These are phyloP conservation scores for Agrotis exclamationis DNA, from an alignment of 2,888 invertebrate genomes.

Conservation along the genomic window DNA sequence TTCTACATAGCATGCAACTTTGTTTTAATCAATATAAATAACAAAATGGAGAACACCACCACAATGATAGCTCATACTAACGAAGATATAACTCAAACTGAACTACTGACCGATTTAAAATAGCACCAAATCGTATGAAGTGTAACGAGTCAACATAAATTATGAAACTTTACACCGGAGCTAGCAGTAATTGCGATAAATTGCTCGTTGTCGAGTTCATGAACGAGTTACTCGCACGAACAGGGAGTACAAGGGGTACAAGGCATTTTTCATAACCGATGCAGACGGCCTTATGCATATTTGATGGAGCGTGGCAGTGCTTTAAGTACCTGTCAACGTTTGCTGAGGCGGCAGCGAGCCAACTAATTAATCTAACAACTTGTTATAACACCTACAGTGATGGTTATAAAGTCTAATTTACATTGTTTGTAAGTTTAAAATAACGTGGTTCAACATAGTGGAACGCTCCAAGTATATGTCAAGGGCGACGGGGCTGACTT, in stretches of 20 bases:
- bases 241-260: conserved; percentile 73
- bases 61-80: conserved; percentile 8
- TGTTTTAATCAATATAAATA: conserved; percentile 25
- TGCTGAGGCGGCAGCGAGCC: conserved; percentile 67
- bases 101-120: conserved; percentile 37
- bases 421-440: conserved; percentile 39
- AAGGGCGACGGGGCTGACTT: conserved; percentile 78
- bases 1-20: background rate
- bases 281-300: conserved; percentile 80
- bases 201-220: conserved; percentile 69
- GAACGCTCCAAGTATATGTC: conserved; percentile 77
- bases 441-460: conserved; percentile 53
- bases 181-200: conserved; percentile 65
- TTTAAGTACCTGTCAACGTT: conserved; percentile 74
- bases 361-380: conserved; percentile 65
- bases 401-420: conserved; percentile 64
- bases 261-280: conserved; percentile 79
- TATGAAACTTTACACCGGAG: conserved; percentile 51
- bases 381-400: conserved; percentile 64
- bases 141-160: conserved; percentile 56
- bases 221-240: conserved; percentile 71
- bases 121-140: conserved; percentile 45
- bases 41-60: background rate
- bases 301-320: conserved; percentile 76
- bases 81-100: conserved; percentile 33